Conservation (phyloP, 2,113 vertebrate genomes). For the Eupsittula cactorum region DNA sequence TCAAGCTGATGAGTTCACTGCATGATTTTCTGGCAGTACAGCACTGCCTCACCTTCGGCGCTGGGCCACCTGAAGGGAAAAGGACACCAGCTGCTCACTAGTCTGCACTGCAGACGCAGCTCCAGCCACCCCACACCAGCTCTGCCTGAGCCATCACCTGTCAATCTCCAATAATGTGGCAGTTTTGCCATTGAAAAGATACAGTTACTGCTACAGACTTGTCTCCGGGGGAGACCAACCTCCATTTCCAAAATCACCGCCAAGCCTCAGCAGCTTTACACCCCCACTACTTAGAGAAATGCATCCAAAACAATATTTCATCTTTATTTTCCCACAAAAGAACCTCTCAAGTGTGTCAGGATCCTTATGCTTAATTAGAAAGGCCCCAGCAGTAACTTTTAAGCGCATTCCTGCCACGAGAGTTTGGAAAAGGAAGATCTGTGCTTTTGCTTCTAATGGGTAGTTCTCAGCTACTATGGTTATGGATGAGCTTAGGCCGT, state of each 20-base stretch:
- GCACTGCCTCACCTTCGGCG: too few species aligned
- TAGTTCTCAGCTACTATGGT: neutral
- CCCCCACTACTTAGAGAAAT: neutral
- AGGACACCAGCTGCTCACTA: neutral
- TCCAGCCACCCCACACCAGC: neutral
- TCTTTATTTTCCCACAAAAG: neutral
- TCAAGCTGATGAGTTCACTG: too few species aligned
- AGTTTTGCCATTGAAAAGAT: neutral
- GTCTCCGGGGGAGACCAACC: neutral
- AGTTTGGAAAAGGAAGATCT: neutral
- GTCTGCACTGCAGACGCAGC: fast-evolving
- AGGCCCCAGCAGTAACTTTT: neutral
- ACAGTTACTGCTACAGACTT: neutral
- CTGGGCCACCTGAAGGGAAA: too few species aligned
- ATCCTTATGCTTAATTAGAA: neutral
- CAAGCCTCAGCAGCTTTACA: neutral
- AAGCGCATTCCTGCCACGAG: neutral
- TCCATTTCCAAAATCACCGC: neutral
- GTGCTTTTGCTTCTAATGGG: neutral
- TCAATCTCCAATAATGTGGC: neutral
- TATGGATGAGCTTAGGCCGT: neutral
- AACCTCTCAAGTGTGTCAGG: neutral
- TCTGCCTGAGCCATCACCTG: neutral
- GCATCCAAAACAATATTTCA: neutral
- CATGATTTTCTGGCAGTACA: too few species aligned